These are phyloP conservation scores for Pampus argenteus DNA, from an alignment of 2,797 vertebrate species.

Conservation along the genomic window DNA sequence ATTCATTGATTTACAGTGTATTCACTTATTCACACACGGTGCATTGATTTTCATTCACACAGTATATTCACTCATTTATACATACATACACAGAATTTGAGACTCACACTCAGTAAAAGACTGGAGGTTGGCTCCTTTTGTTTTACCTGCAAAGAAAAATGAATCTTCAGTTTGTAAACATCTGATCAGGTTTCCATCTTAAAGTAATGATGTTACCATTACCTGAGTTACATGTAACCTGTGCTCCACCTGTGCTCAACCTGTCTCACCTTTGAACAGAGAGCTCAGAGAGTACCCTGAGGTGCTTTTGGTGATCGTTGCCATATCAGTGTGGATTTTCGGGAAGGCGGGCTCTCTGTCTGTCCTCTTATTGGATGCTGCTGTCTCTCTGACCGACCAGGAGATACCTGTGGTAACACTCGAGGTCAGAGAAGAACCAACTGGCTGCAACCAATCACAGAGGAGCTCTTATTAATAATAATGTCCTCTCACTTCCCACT, in stretches of 20 bases:
- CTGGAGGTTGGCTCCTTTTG: slow-evolving; percentile 86
- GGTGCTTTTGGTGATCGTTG: slow-evolving; percentile 84
- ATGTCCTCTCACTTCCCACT: slow-evolving; percentile 90
- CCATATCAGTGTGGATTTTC: slow-evolving; percentile 80
- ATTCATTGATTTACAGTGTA: background rate
- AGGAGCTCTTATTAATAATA: background rate
- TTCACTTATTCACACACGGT: background rate
- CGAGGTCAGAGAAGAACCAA: background rate
- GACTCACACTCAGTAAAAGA: slow-evolving; percentile 86
- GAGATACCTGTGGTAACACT: slow-evolving; percentile 88
- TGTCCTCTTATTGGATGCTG: slow-evolving; percentile 83
- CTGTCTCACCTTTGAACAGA: slow-evolving; percentile 91
- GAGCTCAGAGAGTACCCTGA: slow-evolving; percentile 92
- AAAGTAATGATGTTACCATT: too few relatives aligned
- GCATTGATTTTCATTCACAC: background rate
- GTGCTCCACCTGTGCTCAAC: too few relatives aligned
- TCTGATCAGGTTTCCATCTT: background rate
- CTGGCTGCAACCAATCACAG: slow-evolving; percentile 34
- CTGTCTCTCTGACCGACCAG: slow-evolving; percentile 95
- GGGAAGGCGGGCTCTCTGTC: slow-evolving; percentile 83
- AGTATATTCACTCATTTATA: too few relatives aligned
- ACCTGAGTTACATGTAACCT: too few relatives aligned
- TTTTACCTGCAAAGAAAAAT: slow-evolving; percentile 83
- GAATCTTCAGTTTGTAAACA: slow-evolving; percentile 2
- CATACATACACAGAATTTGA: background rate